Evolutionary conservation across 2,797 vertebrate species (phyloP).

Genomic region (Galagoides demidoff): DNA sequence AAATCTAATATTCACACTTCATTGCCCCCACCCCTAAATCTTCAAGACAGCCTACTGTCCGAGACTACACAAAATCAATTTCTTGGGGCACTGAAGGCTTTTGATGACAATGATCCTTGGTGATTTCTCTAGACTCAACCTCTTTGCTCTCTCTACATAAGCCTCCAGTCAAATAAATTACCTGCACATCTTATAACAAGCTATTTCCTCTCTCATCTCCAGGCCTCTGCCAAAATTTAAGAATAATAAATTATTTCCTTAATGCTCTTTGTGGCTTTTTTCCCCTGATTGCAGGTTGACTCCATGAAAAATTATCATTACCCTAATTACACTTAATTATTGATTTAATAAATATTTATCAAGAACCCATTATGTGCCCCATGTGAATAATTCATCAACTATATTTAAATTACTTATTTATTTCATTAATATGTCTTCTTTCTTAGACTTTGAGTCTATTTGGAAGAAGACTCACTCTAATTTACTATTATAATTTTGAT

Average conservation of each 20-base stretch:
- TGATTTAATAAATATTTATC: conserved; percentile 20
- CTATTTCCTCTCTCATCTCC: neutral
- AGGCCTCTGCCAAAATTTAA: neutral
- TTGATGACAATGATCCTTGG: neutral
- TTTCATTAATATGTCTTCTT: neutral
- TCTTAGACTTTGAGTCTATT: neutral
- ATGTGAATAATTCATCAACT: neutral
- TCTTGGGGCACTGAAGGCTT: neutral
- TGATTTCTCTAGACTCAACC: neutral
- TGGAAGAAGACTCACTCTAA: neutral
- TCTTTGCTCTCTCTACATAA: neutral
- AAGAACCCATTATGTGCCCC: neutral
- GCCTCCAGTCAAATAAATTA: neutral
- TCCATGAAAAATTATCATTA: neutral
- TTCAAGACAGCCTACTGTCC: neutral
- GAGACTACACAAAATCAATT: neutral
- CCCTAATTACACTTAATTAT: neutral
- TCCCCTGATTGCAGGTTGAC: conserved; percentile 4
- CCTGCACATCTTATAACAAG: neutral
- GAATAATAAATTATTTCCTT: neutral
- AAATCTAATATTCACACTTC: neutral
- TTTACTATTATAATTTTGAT: neutral
- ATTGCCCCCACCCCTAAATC: neutral
- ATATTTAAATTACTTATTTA: neutral
- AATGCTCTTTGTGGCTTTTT: neutral